Evolutionary conservation across 2,888 invertebrate genomes (phyloP).

Genomic region (Drosophila emarginata): DNA sequence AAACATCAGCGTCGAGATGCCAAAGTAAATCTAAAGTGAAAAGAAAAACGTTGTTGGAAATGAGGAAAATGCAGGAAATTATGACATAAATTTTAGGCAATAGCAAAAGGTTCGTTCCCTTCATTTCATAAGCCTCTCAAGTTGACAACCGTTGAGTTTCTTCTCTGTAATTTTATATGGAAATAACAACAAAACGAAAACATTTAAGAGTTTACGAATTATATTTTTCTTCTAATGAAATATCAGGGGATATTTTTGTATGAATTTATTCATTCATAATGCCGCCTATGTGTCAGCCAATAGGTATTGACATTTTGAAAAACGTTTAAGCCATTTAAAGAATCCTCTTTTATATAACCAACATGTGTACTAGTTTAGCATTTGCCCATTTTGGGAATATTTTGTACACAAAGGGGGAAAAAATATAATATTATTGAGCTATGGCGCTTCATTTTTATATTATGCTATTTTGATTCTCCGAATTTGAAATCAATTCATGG

Average conservation of each 20-base stretch:
- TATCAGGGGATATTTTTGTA: neutral
- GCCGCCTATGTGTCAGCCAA: no score
- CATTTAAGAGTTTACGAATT: neutral
- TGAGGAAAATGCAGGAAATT: slow-evolving; percentile 7
- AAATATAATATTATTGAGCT: neutral
- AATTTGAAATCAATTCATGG: neutral
- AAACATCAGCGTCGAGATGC: slow-evolving; percentile 86
- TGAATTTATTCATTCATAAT: slow-evolving; percentile 1
- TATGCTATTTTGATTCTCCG: neutral
- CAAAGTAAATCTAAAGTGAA: slow-evolving; percentile 87
- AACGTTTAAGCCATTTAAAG: neutral
- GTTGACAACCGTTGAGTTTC: neutral
- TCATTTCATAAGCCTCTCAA: slow-evolving; percentile 1
- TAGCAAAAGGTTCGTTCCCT: neutral
- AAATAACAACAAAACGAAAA: neutral
- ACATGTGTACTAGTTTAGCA: neutral
- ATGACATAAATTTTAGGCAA: slow-evolving; percentile 17
- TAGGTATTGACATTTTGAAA: neutral
- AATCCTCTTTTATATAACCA: neutral
- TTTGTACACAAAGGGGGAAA: neutral
- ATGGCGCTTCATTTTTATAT: neutral
- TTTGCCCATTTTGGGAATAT: neutral
- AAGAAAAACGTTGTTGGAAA: neutral
- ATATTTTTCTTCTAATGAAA: neutral
- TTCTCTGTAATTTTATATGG: neutral